phyloP scores from a whole-genome alignment of 2,888 invertebrate species.

The Alloplasta piceator region DNA sequence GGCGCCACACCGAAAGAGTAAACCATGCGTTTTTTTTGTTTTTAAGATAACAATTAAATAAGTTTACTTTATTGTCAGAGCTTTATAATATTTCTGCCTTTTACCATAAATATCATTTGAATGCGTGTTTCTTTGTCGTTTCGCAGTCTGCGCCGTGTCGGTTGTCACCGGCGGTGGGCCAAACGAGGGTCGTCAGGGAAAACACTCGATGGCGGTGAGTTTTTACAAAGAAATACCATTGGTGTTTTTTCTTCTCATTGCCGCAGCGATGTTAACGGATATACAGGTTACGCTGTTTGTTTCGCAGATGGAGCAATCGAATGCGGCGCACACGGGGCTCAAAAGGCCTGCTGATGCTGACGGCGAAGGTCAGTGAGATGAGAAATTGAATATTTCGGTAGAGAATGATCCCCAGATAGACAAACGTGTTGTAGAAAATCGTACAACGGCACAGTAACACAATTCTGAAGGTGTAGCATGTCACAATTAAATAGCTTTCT shows the following conservation, averaged over 20 bases:
- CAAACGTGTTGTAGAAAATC: too few species aligned
- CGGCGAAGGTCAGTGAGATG: constrained; percentile 75
- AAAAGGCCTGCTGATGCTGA: constrained; percentile 77
- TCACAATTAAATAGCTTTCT: too few species aligned
- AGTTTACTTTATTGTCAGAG: constrained; percentile 2
- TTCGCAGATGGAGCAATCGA: constrained; percentile 74
- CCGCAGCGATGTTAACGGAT: neutral
- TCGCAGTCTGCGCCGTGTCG: constrained; percentile 69
- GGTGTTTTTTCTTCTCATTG: constrained; percentile 36
- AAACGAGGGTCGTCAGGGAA: constrained; percentile 68
- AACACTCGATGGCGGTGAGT: constrained; percentile 71
- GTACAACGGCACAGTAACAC: too few species aligned
- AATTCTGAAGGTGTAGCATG: too few species aligned
- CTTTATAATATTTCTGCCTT: neutral
- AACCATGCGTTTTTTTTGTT: constrained; percentile 55
- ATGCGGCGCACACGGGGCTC: constrained; percentile 65
- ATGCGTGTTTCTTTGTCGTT: constrained; percentile 27
- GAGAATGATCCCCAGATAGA: too few species aligned
- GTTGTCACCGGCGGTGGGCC: constrained; percentile 60
- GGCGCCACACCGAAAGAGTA: constrained; percentile 71
- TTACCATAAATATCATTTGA: neutral
- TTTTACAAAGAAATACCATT: constrained; percentile 4
- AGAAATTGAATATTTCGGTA: neutral
- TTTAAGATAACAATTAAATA: constrained; percentile 1
- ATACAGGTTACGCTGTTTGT: neutral